These are phyloP conservation scores for Dicerorhinus sumatrensis DNA, from an alignment of 2,113 vertebrate species.

Conservation along the genomic window DNA sequence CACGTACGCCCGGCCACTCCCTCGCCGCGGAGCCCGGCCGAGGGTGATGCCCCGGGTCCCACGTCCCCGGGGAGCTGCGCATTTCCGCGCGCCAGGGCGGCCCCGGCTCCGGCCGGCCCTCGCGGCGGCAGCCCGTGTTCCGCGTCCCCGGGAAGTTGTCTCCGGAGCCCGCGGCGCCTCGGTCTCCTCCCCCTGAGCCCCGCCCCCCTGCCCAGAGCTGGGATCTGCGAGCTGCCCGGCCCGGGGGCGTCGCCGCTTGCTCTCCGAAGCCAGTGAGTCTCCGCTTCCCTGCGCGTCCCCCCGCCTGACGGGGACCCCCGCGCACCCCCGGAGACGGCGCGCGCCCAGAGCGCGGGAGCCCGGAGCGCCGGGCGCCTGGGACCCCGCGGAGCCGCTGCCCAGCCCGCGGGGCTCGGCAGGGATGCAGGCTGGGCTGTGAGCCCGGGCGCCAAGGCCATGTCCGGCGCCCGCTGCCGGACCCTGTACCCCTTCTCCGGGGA, in stretches of 20 bases:
- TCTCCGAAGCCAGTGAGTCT: slow-evolving; percentile 21
- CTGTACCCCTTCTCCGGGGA: slow-evolving; percentile 96
- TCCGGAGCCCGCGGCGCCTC: slow-evolving; percentile 66
- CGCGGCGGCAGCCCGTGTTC: neutral
- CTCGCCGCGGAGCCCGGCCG: neutral
- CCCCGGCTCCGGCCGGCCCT: neutral
- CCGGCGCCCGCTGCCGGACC: slow-evolving; percentile 89
- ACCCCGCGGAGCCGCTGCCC: slow-evolving; percentile 61
- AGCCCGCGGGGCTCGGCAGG: slow-evolving; percentile 62
- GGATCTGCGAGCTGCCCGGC: slow-evolving; percentile 70
- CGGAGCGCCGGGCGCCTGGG: slow-evolving; percentile 75
- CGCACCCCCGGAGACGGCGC: slow-evolving; percentile 69
- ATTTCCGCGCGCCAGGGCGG: slow-evolving; percentile 4
- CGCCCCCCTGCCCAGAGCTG: slow-evolving; percentile 61
- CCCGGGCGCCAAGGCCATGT: slow-evolving; percentile 73
- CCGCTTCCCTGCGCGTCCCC: neutral
- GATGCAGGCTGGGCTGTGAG: slow-evolving; percentile 74
- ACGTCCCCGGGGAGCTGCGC: slow-evolving; percentile 34
- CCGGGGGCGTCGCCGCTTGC: slow-evolving; percentile 76
- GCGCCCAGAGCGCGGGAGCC: slow-evolving; percentile 75
- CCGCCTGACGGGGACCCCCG: slow-evolving; percentile 38
- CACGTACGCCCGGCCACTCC: neutral
- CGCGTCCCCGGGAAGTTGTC: slow-evolving; percentile 77
- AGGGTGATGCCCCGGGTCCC: slow-evolving; percentile 55
- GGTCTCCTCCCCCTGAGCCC: slow-evolving; percentile 74